Conservation (phyloP, 1,140 invertebrate species). For the Ostrea edulis region DNA sequence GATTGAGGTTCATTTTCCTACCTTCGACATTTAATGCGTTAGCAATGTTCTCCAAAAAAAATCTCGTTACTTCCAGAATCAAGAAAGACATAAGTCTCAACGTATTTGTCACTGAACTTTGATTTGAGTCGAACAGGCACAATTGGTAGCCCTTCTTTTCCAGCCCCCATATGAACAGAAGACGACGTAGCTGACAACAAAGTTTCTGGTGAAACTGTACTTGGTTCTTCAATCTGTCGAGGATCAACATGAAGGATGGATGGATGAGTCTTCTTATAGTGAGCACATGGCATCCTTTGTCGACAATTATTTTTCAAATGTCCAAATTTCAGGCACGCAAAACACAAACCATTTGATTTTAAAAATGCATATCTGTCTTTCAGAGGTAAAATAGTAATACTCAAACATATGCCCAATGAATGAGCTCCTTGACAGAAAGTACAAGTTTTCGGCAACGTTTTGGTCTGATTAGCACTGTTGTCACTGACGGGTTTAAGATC, state of each 20-base stretch:
- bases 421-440: not conserved
- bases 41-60: constrained; percentile 40
- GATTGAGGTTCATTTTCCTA: constrained; percentile 1
- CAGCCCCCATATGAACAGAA: constrained; percentile 40
- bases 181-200: not conserved
- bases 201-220: not conserved
- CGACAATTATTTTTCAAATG: constrained; percentile 38
- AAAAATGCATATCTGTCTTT: constrained; percentile 37
- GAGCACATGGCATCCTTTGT: constrained; percentile 12
- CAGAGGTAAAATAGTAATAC: not conserved
- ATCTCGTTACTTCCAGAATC: constrained; percentile 51
- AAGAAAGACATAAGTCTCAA: constrained; percentile 46
- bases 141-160: constrained; percentile 39
- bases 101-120: constrained; percentile 42
- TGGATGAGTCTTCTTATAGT: constrained; percentile 35
- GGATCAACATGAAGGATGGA: constrained; percentile 46
- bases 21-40: constrained; percentile 14
- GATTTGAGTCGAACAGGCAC: constrained; percentile 44
- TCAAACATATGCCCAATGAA: not conserved
- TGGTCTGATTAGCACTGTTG: too few species aligned
- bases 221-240: not conserved
- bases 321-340: constrained; percentile 41
- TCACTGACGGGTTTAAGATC: too few species aligned
- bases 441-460: not conserved
- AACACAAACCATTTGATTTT: constrained; percentile 41